phyloP scores from a whole-genome alignment of 2,797 vertebrate species.

The Catostomus latipinnis region DNA sequence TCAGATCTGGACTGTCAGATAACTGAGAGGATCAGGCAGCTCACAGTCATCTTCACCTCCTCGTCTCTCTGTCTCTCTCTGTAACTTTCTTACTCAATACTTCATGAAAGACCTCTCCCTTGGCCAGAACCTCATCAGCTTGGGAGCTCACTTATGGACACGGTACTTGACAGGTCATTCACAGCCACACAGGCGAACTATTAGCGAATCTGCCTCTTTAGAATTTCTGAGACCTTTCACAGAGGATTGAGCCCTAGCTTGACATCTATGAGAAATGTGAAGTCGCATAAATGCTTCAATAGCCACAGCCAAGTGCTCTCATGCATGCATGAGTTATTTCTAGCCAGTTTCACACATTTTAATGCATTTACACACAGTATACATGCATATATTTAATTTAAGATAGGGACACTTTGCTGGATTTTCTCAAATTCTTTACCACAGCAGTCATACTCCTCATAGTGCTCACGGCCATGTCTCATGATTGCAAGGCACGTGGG shows the following conservation, averaged over 20 bases:
- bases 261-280: constrained; percentile 54
- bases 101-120: constrained; percentile 20
- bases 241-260: constrained; percentile 31
- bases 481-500: constrained; percentile 23
- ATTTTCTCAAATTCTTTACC: constrained; percentile 16
- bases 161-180: constrained; percentile 39
- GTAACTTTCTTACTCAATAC: not conserved
- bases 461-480: constrained; percentile 25
- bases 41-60: constrained; percentile 33
- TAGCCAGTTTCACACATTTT: constrained; percentile 35
- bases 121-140: constrained; percentile 36
- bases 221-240: constrained; percentile 41
- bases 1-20: constrained; percentile 52
- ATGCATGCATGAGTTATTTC: constrained; percentile 53
- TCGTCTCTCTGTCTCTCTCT: constrained; percentile 21
- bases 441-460: constrained; percentile 18
- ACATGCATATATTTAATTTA: constrained; percentile 41
- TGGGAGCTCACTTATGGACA: constrained; percentile 25
- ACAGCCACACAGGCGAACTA: constrained; percentile 6
- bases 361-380: constrained; percentile 28
- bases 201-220: constrained; percentile 27
- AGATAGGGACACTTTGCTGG: constrained; percentile 16
- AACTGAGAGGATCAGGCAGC: constrained; percentile 22
- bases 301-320: constrained; percentile 53
- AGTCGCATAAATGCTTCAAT: constrained; percentile 50